Conservation (phyloP, 2,797 vertebrate genomes). For the Pelochelys cantorii region DNA sequence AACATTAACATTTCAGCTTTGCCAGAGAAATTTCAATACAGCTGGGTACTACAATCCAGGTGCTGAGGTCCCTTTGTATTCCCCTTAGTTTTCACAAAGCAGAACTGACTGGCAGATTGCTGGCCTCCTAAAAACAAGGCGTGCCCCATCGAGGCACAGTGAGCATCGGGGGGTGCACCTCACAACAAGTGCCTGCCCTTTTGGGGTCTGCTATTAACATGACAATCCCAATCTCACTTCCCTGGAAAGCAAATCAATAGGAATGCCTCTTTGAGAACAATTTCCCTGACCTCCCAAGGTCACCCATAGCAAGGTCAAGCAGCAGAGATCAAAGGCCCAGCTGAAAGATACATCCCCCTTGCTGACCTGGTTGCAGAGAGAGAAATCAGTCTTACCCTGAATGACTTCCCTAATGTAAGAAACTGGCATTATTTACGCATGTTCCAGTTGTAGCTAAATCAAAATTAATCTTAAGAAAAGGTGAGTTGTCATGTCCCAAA, state of each 20-base stretch:
- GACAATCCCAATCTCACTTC: constrained; percentile 37
- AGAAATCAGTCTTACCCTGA: constrained; percentile 29
- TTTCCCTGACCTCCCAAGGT: constrained; percentile 53
- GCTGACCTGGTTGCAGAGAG: constrained; percentile 20
- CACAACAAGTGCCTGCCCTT: background rate
- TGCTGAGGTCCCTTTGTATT: constrained; percentile 58
- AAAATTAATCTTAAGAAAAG: constrained; percentile 14
- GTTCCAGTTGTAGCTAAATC: background rate
- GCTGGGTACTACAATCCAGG: constrained; percentile 84
- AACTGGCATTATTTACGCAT: background rate
- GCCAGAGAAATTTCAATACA: constrained; percentile 81
- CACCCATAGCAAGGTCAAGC: constrained; percentile 62
- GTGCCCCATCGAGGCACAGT: background rate
- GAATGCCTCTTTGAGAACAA: constrained; percentile 12
- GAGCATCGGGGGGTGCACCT: constrained; percentile 1
- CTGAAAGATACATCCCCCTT: background rate
- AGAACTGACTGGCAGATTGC: constrained; percentile 58
- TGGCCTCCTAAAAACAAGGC: constrained; percentile 28
- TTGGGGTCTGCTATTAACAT: constrained; percentile 49
- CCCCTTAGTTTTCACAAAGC: constrained; percentile 59
- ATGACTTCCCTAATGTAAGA: constrained; percentile 15
- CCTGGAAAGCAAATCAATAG: constrained; percentile 45
- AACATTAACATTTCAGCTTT: constrained; percentile 57
- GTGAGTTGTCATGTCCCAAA: background rate
- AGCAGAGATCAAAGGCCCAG: constrained; percentile 55